These are phyloP conservation scores for Brachionichthys hirsutus DNA, from an alignment of 2,113 vertebrate species.

Conservation along the genomic window DNA sequence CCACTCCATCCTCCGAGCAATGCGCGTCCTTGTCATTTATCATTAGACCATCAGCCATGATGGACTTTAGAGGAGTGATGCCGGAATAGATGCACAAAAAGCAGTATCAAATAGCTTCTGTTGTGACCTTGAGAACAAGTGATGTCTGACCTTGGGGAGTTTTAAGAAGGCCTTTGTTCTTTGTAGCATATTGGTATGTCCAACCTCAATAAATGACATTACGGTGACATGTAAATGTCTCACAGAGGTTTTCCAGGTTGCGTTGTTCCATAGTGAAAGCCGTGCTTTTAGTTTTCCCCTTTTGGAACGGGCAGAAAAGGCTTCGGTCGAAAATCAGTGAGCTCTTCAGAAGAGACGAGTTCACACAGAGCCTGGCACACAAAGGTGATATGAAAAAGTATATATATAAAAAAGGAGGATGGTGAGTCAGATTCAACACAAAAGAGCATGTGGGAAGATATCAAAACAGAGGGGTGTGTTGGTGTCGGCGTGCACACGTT, in stretches of 20 bases:
- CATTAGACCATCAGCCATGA: conserved; percentile 32
- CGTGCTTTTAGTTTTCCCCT: conserved; percentile 46
- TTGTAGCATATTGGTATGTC: conserved; percentile 15
- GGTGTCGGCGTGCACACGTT: conserved; percentile 16
- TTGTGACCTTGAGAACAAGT: conserved; percentile 46
- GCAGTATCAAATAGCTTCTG: conserved; percentile 57
- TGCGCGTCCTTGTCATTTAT: conserved; percentile 48
- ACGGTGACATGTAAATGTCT: conserved; percentile 47
- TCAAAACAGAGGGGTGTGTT: conserved; percentile 27
- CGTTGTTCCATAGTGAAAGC: conserved; percentile 61
- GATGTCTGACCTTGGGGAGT: conserved; percentile 42
- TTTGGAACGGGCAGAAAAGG: conserved; percentile 39
- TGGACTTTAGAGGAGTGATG: neutral
- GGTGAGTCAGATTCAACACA: conserved; percentile 30
- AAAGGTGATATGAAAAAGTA: conserved; percentile 41
- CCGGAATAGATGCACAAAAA: neutral
- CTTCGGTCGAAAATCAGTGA: conserved; percentile 33
- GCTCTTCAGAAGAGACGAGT: conserved; percentile 51
- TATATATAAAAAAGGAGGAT: neutral
- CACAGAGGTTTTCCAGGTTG: conserved; percentile 21
- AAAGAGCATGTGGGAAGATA: conserved; percentile 37
- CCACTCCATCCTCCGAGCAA: conserved; percentile 43
- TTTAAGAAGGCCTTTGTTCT: conserved; percentile 6
- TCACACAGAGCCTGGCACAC: conserved; percentile 43
- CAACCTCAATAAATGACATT: conserved; percentile 6